A percentile compares a stretch with the other conserved stretches of the same genome.
These are phyloP conservation scores for Auanema freiburgensis DNA, from an alignment of 2,888 invertebrate genomes.

Conservation along the genomic window DNA sequence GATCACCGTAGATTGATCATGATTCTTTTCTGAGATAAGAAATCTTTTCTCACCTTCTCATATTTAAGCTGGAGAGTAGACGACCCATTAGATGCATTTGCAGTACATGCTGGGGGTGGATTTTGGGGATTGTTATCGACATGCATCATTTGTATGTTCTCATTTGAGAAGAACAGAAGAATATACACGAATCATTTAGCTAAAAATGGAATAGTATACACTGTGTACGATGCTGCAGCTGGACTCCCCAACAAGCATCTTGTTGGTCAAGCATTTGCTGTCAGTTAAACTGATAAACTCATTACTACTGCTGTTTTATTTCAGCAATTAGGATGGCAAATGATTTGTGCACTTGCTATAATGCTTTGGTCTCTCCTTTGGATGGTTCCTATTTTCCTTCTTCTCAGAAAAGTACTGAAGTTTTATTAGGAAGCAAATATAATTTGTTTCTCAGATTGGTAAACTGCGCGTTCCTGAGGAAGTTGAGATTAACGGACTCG, in stretches of 20 bases:
- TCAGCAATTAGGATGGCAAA: constrained; percentile 50
- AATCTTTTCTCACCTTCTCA: constrained; percentile 66
- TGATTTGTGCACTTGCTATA: constrained; percentile 44
- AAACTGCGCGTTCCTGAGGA: constrained; percentile 46
- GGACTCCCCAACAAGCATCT: constrained; percentile 28
- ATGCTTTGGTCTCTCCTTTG: constrained; percentile 41
- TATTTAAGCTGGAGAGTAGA: constrained; percentile 62
- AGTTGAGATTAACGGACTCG: constrained; percentile 48
- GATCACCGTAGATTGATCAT: no score
- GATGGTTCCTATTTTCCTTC: constrained; percentile 44
- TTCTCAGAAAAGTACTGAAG: constrained; percentile 31
- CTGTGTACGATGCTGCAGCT: constrained; percentile 40
- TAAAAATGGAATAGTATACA: constrained; percentile 51
- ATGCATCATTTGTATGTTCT: constrained; percentile 23
- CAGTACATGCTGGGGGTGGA: constrained; percentile 70
- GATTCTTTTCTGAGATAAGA: constrained; percentile 38
- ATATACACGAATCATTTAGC: constrained; percentile 15
- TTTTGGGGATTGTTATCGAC: constrained; percentile 66
- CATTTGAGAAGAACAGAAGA: no score
- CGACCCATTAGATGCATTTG: constrained; percentile 69
- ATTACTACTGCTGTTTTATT: constrained; percentile 10
- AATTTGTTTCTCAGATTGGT: constrained; percentile 24
- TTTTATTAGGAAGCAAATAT: not conserved
- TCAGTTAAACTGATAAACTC: constrained; percentile 11
- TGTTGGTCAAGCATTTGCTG: constrained; percentile 42